A percentile compares a stretch with the other conserved stretches of the same genome.
These are phyloP conservation scores for Mus spicilegus DNA, from an alignment of 2,113 vertebrate genomes.

Conservation along the genomic window DNA sequence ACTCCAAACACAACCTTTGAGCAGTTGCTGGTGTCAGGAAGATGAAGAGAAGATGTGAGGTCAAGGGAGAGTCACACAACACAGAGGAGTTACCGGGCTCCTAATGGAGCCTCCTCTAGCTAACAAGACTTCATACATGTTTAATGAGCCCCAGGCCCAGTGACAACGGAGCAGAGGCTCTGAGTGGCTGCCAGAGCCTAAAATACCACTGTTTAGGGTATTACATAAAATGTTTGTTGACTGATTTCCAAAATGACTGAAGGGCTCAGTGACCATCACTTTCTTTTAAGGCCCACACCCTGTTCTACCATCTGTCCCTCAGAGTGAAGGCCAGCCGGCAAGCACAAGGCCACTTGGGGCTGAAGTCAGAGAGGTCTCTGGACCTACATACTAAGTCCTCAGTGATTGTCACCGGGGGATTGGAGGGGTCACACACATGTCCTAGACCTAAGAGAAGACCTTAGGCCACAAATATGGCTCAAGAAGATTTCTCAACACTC, in stretches of 20 bases:
- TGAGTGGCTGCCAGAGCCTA: neutral
- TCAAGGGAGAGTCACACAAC: constrained; percentile 7
- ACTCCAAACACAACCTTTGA: constrained; percentile 1
- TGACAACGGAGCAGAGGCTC: neutral
- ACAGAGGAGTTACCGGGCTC: neutral
- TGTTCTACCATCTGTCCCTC: neutral
- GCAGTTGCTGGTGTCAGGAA: neutral
- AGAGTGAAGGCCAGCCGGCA: neutral
- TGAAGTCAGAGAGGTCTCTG: neutral
- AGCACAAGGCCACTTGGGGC: too few relatives aligned
- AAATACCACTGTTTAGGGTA: neutral
- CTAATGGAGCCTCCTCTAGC: neutral
- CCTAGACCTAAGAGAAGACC: neutral
- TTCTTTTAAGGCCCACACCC: neutral
- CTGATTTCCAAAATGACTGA: neutral
- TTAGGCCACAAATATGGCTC: neutral
- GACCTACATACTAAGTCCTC: neutral
- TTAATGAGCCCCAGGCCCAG: constrained; percentile 39
- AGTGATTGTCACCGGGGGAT: neutral
- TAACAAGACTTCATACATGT: neutral
- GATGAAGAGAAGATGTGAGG: neutral
- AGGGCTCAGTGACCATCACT: neutral
- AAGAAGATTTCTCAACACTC: neutral
- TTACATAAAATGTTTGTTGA: neutral
- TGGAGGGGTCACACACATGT: neutral